Percentiles rank a stretch among this genome's conserved stretches.
Conservation (phyloP, 2,113 vertebrate species). For the Balaeniceps rex region DNA sequence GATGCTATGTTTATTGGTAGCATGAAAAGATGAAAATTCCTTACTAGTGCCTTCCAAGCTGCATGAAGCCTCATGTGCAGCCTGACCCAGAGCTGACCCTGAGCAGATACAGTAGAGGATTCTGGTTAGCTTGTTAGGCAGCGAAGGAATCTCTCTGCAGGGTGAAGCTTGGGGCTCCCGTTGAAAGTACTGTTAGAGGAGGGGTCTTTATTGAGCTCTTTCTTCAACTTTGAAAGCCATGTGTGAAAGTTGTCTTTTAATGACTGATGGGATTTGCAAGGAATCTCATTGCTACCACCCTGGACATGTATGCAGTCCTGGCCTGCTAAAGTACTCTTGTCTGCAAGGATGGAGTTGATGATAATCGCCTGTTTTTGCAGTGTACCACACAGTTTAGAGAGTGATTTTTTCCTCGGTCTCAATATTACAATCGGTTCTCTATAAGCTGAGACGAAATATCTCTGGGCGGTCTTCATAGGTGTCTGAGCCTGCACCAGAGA, state of each 20-base stretch:
- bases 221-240: neutral
- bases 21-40: neutral
- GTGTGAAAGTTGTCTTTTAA: neutral
- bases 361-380: neutral
- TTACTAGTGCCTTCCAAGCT: neutral
- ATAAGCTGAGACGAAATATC: neutral
- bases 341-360: neutral
- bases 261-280: neutral
- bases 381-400: neutral
- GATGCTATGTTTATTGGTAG: neutral
- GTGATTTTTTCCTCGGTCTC: neutral
- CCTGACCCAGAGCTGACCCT: neutral
- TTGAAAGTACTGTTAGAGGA: neutral
- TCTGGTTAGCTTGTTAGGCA: neutral
- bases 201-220: neutral
- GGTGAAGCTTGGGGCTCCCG: neutral
- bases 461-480: neutral
- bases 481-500: neutral
- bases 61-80: neutral
- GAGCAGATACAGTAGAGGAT: neutral
- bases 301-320: neutral
- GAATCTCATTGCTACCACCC: neutral
- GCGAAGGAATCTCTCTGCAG: neutral
- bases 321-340: neutral
- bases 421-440: neutral